phyloP scores from a whole-genome alignment of 53 echinoderm and acorn worm genomes.

The Henricia sp. region DNA sequence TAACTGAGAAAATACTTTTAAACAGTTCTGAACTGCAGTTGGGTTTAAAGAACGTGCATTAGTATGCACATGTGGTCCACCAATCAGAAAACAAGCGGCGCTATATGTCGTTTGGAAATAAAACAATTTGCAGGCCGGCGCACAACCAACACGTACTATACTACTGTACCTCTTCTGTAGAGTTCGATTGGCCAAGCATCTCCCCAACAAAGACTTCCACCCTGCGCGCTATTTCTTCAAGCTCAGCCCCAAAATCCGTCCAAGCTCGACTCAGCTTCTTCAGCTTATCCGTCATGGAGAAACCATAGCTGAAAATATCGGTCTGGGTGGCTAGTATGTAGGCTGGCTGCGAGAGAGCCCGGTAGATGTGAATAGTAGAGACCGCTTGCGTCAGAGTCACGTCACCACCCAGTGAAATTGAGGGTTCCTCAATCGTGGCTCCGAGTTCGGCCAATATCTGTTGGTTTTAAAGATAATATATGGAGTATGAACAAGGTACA shows the following conservation, averaged over 20 bases:
- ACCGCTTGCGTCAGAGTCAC: constrained; percentile 37
- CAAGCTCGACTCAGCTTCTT: not conserved
- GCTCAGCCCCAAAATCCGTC: constrained; percentile 35
- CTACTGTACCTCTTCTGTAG: constrained; percentile 27
- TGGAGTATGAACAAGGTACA: not conserved
- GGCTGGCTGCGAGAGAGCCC: constrained; percentile 45
- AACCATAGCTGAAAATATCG: constrained; percentile 37
- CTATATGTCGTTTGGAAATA: no score
- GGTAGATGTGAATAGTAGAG: constrained; percentile 34
- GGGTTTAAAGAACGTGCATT: no score
- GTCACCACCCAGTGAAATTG: constrained; percentile 22
- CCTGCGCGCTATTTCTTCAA: constrained; percentile 15
- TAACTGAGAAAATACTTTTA: no score
- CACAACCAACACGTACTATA: no score
- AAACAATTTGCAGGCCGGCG: no score
- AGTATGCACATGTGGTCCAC: no score
- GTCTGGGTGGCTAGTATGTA: constrained; percentile 44
- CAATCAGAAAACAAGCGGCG: no score
- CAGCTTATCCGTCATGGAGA: constrained; percentile 18
- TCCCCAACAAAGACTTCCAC: constrained; percentile 32
- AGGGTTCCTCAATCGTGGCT: not conserved
- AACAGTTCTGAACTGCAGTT: no score
- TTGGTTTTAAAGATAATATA: not conserved
- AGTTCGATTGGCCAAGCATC: constrained; percentile 28
- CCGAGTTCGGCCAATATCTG: constrained; percentile 16